Percentiles rank a stretch among this genome's conserved stretches.
Conservation (phyloP, 2,113 vertebrate species). For the Zosterops pallidus region DNA sequence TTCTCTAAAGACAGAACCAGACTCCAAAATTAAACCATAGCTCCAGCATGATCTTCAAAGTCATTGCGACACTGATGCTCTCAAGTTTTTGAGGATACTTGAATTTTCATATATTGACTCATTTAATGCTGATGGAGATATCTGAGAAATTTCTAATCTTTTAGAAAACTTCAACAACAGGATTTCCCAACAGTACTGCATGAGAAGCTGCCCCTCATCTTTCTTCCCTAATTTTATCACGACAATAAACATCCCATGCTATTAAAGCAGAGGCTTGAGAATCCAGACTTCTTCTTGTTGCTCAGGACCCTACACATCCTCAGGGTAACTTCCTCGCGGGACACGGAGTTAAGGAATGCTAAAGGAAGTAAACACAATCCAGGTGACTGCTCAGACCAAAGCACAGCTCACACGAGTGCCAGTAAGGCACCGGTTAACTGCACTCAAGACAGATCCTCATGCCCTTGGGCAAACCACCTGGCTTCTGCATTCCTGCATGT, state of each 20-base stretch:
- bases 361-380: not conserved
- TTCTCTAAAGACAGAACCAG: not conserved
- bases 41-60: not conserved
- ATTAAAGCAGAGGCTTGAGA: not conserved
- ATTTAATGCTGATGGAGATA: not conserved
- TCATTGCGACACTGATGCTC: not conserved
- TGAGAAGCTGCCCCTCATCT: not conserved
- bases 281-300: not conserved
- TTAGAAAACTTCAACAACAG: not conserved
- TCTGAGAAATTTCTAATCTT: not conserved
- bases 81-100: not conserved
- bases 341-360: not conserved
- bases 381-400: not conserved
- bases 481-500: not conserved
- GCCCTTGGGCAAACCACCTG: conserved; percentile 36
- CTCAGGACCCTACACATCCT: not conserved
- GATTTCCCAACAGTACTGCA: not conserved
- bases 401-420: not conserved
- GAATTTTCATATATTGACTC: not conserved
- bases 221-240: not conserved
- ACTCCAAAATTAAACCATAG: not conserved
- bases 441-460: not conserved
- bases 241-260: not conserved
- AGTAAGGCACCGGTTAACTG: not conserved
- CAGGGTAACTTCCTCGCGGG: not conserved